phyloP scores from a whole-genome alignment of 1,140 invertebrate genomes.

The Tribolium castaneum region DNA sequence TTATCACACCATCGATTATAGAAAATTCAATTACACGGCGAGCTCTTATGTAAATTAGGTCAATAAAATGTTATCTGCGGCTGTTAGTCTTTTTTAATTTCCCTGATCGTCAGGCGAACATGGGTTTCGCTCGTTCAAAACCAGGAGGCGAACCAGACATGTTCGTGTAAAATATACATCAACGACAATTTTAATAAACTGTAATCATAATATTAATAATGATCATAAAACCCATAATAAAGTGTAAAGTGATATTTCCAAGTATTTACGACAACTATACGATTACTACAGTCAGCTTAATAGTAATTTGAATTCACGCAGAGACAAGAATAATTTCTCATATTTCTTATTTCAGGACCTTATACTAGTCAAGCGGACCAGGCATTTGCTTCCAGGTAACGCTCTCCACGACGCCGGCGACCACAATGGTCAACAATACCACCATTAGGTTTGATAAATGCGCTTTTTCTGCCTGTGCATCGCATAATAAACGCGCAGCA shows the following conservation, averaged over 20 bases:
- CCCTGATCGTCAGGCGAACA: background rate
- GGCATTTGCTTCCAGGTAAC: background rate
- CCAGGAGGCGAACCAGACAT: constrained; percentile 39
- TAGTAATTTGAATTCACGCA: constrained; percentile 53
- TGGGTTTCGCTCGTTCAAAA: constrained; percentile 27
- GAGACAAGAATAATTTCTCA: constrained; percentile 50
- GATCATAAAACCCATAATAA: constrained; percentile 49
- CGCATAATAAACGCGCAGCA: constrained; percentile 15
- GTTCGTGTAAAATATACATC: constrained; percentile 41
- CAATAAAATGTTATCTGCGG: constrained; percentile 15
- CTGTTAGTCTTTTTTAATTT: constrained; percentile 3
- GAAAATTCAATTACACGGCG: constrained; percentile 49
- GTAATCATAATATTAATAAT: constrained; percentile 51
- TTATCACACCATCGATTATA: constrained; percentile 57
- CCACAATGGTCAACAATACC: background rate
- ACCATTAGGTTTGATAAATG: constrained; percentile 18
- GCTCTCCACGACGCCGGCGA: background rate
- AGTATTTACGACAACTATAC: constrained; percentile 54
- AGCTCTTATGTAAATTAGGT: constrained; percentile 33
- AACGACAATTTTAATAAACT: constrained; percentile 51
- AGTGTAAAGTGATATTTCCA: constrained; percentile 52
- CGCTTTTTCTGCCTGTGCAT: constrained; percentile 17
- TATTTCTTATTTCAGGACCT: constrained; percentile 48
- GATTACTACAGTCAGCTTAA: constrained; percentile 51
- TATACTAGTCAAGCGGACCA: constrained; percentile 21